Evolutionary conservation across 2,113 vertebrate species (phyloP).

Genomic region (Polypterus bichir): DNA sequence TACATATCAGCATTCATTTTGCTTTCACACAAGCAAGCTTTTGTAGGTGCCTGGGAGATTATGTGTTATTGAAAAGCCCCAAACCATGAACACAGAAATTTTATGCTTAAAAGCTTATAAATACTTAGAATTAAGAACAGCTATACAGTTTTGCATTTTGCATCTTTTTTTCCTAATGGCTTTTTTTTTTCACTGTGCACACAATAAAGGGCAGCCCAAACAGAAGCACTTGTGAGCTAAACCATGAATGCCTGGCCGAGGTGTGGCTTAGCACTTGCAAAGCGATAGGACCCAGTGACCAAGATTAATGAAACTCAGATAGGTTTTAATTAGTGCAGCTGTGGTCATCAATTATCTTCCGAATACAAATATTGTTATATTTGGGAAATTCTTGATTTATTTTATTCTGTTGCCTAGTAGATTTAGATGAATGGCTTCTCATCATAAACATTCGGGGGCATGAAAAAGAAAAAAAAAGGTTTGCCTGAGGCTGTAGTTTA

Average conservation of each 20-base stretch:
- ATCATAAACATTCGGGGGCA: constrained; percentile 70
- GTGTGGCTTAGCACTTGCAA: constrained; percentile 52
- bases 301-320: constrained; percentile 94
- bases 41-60: too few relatives aligned
- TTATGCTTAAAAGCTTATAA: too few relatives aligned
- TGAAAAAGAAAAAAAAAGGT: constrained; percentile 39
- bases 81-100: too few relatives aligned
- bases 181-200: too few relatives aligned
- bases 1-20: too few relatives aligned
- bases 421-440: constrained; percentile 96
- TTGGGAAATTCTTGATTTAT: constrained; percentile 94
- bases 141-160: too few relatives aligned
- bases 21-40: too few relatives aligned
- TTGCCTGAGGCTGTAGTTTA: constrained; percentile 48
- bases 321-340: constrained; percentile 94
- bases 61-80: too few relatives aligned
- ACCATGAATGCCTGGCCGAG: constrained; percentile 36
- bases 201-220: too few relatives aligned
- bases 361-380: constrained; percentile 99
- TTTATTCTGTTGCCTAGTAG: constrained; percentile 77
- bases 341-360: constrained; percentile 88
- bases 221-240: too few relatives aligned
- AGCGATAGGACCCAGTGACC: constrained; percentile 67
- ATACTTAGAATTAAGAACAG: too few relatives aligned
- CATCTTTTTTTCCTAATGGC: too few relatives aligned